Evolutionary conservation across 2,888 invertebrate genomes (phyloP).

Genomic region (Creontiades dilutus): DNA sequence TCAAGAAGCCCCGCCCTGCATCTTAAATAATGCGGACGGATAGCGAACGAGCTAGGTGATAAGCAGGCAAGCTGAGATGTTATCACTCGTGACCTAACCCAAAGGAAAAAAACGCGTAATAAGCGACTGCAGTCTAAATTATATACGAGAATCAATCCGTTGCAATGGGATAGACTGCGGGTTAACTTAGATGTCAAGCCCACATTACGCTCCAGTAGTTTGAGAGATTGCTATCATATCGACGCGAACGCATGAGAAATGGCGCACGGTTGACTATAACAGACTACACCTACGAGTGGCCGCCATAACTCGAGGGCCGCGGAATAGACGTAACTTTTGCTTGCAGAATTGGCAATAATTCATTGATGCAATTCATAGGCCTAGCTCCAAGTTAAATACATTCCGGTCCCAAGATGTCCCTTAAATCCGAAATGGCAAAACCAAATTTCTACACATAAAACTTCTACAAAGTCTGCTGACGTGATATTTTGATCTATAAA

Average conservation of each 20-base stretch:
- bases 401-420: no score
- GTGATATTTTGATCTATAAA: no score
- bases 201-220: neutral
- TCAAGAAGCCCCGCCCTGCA: constrained; percentile 49
- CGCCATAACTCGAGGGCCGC: no score
- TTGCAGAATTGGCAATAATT: no score
- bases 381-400: no score
- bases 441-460: no score
- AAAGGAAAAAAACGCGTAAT: constrained; percentile 19
- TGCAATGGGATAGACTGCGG: neutral
- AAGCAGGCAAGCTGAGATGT: constrained; percentile 1
- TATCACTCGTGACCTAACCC: constrained; percentile 29
- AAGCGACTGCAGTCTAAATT: constrained; percentile 33
- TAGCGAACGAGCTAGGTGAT: constrained; percentile 9
- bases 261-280: neutral
- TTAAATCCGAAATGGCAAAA: no score
- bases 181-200: constrained; percentile 35
- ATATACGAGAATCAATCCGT: constrained; percentile 51
- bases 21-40: constrained; percentile 45
- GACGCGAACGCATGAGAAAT: constrained; percentile 1
- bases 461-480: no score
- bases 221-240: constrained; percentile 12
- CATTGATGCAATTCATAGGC: no score
- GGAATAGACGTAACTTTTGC: no score
- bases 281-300: neutral